A percentile compares a stretch with the other conserved stretches of the same genome.
These are phyloP conservation scores for Crenichthys baileyi DNA, from an alignment of 2,797 vertebrate genomes.

Conservation along the genomic window DNA sequence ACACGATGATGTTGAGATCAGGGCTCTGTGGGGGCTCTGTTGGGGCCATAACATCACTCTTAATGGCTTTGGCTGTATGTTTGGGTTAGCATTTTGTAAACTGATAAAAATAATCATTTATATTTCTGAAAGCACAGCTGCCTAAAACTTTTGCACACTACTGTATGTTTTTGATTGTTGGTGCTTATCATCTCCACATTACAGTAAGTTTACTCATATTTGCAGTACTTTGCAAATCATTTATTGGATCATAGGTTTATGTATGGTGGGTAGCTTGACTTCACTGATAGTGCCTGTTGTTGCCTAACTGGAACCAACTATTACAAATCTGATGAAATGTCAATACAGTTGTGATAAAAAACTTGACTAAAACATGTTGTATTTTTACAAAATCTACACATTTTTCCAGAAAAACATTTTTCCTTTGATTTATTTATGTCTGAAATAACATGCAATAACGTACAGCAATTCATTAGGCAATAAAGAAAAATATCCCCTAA, in stretches of 20 bases:
- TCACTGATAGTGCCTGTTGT: slow-evolving; percentile 26
- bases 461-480: background rate
- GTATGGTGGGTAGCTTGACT: slow-evolving; percentile 39
- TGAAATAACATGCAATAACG: too few relatives aligned
- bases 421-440: background rate
- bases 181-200: background rate
- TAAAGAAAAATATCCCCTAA: background rate
- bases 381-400: background rate
- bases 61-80: too few relatives aligned
- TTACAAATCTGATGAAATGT: slow-evolving; percentile 24
- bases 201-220: background rate
- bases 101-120: too few relatives aligned
- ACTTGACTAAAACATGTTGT: background rate
- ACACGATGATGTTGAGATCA: too few relatives aligned
- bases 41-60: too few relatives aligned
- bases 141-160: too few relatives aligned
- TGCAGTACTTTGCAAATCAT: background rate
- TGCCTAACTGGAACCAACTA: slow-evolving; percentile 31
- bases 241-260: slow-evolving; percentile 7
- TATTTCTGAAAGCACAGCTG: too few relatives aligned
- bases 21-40: too few relatives aligned
- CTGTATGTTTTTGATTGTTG: background rate
- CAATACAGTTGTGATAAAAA: background rate
- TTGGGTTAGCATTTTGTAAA: too few relatives aligned
- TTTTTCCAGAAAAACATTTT: background rate